A percentile compares a stretch with the other conserved stretches of the same genome.
These are phyloP conservation scores for Bhutanitis thaidina DNA, from an alignment of 2,888 invertebrate species.

Conservation along the genomic window DNA sequence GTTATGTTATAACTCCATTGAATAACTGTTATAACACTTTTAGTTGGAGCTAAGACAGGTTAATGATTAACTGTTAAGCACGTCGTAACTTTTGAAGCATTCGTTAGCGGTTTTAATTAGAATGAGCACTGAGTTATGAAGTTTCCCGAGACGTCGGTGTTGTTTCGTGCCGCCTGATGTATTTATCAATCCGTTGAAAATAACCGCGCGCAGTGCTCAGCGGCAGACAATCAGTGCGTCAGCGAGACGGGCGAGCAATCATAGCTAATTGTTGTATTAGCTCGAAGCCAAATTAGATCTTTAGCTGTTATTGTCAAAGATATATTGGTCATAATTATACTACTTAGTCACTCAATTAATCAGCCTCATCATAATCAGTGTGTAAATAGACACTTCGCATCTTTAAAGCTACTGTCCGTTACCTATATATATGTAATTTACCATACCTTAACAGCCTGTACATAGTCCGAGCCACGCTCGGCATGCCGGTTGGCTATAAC, in stretches of 20 bases:
- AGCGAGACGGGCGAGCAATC: not conserved
- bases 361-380: too few species aligned
- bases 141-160: constrained; percentile 3
- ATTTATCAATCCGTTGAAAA: constrained; percentile 17
- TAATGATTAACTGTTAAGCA: constrained; percentile 11
- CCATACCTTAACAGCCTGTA: too few species aligned
- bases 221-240: constrained; percentile 12
- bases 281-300: not conserved
- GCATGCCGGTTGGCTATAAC: too few species aligned
- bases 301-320: not conserved
- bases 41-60: constrained; percentile 2
- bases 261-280: not conserved
- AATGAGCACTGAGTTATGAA: constrained; percentile 17
- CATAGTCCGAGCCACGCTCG: too few species aligned
- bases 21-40: too few species aligned
- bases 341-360: too few species aligned
- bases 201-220: constrained; percentile 8
- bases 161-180: constrained; percentile 13
- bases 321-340: too few species aligned
- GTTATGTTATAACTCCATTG: too few species aligned
- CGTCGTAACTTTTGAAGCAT: constrained; percentile 17
- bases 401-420: too few species aligned
- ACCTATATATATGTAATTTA: too few species aligned
- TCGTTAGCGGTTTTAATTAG: constrained; percentile 20
- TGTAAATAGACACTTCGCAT: too few species aligned